phyloP scores from a whole-genome alignment of 2,888 invertebrate species.

The Lathronympha strigana region DNA sequence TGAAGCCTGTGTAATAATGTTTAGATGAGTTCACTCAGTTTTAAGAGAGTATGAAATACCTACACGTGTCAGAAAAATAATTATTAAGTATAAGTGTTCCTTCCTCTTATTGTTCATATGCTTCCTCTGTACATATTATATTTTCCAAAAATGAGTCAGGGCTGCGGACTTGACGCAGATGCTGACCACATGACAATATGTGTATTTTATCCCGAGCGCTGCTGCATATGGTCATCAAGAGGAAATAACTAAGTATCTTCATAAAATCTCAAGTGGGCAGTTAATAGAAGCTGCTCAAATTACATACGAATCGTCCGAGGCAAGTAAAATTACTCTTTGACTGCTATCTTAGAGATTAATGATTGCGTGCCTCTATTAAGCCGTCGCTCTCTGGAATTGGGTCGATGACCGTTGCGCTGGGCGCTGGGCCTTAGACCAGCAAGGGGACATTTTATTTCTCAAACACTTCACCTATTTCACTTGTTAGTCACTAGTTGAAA shows the following conservation, averaged over 20 bases:
- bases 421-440: constrained; percentile 44
- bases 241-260: constrained; percentile 21
- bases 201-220: constrained; percentile 11
- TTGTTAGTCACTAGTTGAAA: constrained; percentile 11
- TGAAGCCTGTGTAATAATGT: no score
- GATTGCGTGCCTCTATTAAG: constrained; percentile 55
- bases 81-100: neutral
- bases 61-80: neutral
- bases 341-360: constrained; percentile 56
- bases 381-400: constrained; percentile 54
- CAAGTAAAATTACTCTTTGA: constrained; percentile 42
- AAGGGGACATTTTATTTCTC: constrained; percentile 28
- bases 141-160: constrained; percentile 18
- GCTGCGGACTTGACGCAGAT: constrained; percentile 6
- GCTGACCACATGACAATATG: constrained; percentile 19
- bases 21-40: no score
- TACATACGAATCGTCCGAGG: constrained; percentile 31
- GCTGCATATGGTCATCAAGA: constrained; percentile 17
- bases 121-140: neutral
- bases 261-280: constrained; percentile 33
- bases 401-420: constrained; percentile 54
- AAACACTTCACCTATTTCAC: constrained; percentile 48
- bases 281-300: constrained; percentile 32
- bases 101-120: constrained; percentile 7
- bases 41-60: neutral